Evolutionary conservation across 2,888 invertebrate genomes (phyloP).

Genomic region (Aporophyla nigra): DNA sequence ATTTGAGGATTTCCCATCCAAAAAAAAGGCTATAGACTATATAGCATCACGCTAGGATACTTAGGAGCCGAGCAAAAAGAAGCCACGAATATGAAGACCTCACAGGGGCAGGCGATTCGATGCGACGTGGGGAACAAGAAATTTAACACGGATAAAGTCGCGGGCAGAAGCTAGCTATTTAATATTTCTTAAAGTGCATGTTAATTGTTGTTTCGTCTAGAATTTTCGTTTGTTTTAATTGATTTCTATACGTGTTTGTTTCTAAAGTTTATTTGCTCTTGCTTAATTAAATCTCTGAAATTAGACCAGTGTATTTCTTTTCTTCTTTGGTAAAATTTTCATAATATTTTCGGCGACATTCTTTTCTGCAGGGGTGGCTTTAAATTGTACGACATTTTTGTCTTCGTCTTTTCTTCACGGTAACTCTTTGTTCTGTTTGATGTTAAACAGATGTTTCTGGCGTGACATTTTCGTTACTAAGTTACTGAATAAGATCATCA

Average conservation of each 20-base stretch:
- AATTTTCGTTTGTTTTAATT: no score
- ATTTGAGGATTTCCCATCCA: no score
- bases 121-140: no score
- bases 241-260: neutral
- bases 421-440: neutral
- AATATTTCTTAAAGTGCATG: no score
- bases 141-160: no score
- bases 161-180: no score
- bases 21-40: no score
- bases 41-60: no score
- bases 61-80: no score
- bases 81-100: no score
- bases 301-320: neutral
- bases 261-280: neutral
- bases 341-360: neutral
- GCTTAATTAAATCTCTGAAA: neutral
- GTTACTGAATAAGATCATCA: constrained; percentile 1
- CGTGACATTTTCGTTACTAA: constrained; percentile 3
- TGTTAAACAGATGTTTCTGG: neutral
- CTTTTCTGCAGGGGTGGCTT: constrained; percentile 3
- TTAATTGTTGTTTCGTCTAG: no score
- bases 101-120: no score
- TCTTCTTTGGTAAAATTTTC: neutral
- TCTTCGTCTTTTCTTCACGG: neutral
- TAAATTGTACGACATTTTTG: neutral